Conservation (phyloP, 2,888 invertebrate genomes). For the Melieria omissa region DNA sequence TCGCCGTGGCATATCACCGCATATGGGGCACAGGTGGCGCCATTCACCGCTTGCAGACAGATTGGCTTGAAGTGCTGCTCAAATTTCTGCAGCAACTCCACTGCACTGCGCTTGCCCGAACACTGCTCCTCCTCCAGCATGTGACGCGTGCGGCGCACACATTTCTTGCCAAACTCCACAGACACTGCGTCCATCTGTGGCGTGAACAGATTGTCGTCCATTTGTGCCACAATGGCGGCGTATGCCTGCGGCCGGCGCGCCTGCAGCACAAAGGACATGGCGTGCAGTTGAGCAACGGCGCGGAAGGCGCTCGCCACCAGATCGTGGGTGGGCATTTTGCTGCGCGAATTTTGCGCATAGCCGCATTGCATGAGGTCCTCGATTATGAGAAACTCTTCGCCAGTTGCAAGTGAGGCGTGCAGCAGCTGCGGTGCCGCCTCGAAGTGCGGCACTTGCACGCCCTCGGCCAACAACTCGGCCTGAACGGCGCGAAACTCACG, state of each 20-base stretch:
- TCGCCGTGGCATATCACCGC: constrained; percentile 62
- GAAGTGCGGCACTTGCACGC: constrained; percentile 27
- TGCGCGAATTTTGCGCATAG: constrained; percentile 54
- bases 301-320: constrained; percentile 64
- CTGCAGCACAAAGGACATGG: constrained; percentile 67
- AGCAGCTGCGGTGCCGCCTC: constrained; percentile 50
- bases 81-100: constrained; percentile 47
- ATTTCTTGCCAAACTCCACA: constrained; percentile 57
- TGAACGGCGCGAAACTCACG: constrained; percentile 43
- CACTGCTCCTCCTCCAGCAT: constrained; percentile 48
- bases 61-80: constrained; percentile 50
- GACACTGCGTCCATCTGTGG: constrained; percentile 50
- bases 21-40: constrained; percentile 50
- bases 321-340: constrained; percentile 63
- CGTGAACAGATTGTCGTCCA: constrained; percentile 56
- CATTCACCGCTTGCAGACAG: constrained; percentile 52
- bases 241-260: constrained; percentile 51
- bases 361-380: constrained; percentile 52
- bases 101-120: constrained; percentile 7
- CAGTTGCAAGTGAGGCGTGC: constrained; percentile 45
- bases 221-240: constrained; percentile 43
- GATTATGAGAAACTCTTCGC: constrained; percentile 57
- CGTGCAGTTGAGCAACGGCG: constrained; percentile 68
- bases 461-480: constrained; percentile 12
- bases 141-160: constrained; percentile 49